Evolutionary conservation across 2,797 vertebrate species (phyloP).

Genomic region (Pangasius sanitwongsei): DNA sequence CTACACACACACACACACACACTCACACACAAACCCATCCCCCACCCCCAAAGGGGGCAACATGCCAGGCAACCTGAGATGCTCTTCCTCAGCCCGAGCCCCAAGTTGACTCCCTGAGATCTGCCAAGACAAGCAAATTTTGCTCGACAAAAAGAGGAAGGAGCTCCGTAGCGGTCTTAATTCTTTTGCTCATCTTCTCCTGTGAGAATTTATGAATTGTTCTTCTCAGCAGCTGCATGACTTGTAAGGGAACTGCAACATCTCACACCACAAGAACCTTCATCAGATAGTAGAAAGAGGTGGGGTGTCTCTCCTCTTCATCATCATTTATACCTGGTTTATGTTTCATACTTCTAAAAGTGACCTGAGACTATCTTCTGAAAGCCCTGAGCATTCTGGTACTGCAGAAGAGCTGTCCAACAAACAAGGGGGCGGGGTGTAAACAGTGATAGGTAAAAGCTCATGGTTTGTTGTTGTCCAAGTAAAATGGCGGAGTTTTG

Average conservation of each 20-base stretch:
- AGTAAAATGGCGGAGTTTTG: background rate
- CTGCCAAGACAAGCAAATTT: conserved; percentile 44
- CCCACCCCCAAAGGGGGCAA: conserved; percentile 38
- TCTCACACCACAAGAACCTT: background rate
- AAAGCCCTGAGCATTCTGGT: background rate
- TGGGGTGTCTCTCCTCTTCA: background rate
- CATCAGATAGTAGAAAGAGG: background rate
- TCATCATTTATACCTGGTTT: background rate
- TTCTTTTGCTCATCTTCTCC: background rate
- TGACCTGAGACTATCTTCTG: background rate
- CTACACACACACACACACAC: conserved; percentile 11
- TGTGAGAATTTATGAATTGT: background rate
- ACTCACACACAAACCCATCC: conserved; percentile 28
- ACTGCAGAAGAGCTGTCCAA: background rate
- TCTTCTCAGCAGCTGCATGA: conserved; percentile 25
- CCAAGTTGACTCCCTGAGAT: conserved; percentile 38
- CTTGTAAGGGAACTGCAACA: background rate
- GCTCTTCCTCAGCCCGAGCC: conserved; percentile 43
- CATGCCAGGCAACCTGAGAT: conserved; percentile 61
- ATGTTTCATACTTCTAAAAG: background rate
- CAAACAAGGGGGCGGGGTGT: background rate
- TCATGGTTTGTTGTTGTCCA: background rate
- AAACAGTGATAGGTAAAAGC: background rate
- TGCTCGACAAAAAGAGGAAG: background rate
- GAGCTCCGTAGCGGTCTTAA: background rate